phyloP scores from a whole-genome alignment of 37 sponge, comb jelly and placozoan genomes.

The Cliona cf. orientalis region DNA sequence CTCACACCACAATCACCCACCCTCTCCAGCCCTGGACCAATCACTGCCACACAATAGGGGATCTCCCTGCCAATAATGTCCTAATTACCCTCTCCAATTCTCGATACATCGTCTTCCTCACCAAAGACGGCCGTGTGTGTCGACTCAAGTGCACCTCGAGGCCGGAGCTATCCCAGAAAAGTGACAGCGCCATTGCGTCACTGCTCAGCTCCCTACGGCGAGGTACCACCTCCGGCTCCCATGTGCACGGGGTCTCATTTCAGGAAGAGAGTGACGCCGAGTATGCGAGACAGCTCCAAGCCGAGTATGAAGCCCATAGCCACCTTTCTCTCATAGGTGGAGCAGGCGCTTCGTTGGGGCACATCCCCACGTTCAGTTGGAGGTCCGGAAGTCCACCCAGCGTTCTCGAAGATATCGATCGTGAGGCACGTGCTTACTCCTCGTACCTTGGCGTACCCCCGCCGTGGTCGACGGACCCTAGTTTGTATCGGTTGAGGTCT shows the following conservation, averaged over 20 bases:
- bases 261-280: constrained; percentile 69
- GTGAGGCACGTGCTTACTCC: too few species aligned
- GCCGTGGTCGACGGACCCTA: too few species aligned
- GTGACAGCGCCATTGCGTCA: background rate
- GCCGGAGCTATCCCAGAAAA: background rate
- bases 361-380: too few species aligned
- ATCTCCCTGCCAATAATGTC: constrained; percentile 15
- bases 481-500: too few species aligned
- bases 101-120: constrained; percentile 47
- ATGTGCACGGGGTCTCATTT: constrained; percentile 3
- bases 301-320: constrained; percentile 23
- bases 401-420: too few species aligned
- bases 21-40: constrained; percentile 19
- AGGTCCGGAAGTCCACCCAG: too few species aligned
- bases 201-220: background rate
- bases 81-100: constrained; percentile 50
- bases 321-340: too few species aligned
- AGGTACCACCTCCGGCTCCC: background rate
- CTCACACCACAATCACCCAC: background rate
- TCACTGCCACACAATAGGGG: constrained; percentile 6
- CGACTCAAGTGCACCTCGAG: constrained; percentile 16
- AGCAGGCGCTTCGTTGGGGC: too few species aligned
- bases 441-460: too few species aligned
- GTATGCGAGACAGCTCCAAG: constrained; percentile 71
- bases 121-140: constrained; percentile 69